phyloP scores from a whole-genome alignment of 2,888 invertebrate genomes.

The Eupithecia vulgata region DNA sequence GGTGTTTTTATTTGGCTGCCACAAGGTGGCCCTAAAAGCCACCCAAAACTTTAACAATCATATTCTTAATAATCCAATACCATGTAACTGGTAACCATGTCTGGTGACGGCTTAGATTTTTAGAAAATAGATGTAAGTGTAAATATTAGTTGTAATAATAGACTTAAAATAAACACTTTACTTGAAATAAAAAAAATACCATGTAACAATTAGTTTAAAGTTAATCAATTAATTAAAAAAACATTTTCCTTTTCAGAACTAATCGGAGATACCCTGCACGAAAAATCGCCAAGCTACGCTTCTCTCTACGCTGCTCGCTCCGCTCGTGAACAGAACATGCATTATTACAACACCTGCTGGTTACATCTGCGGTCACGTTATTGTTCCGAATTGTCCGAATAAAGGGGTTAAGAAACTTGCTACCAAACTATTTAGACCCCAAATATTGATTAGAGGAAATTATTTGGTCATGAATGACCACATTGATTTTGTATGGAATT shows the following conservation, averaged over 20 bases:
- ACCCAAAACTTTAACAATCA: too few relatives aligned
- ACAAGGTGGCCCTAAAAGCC: too few relatives aligned
- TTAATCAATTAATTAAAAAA: background rate
- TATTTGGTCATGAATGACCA: slow-evolving; percentile 15
- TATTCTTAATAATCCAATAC: too few relatives aligned
- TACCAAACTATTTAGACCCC: slow-evolving; percentile 2
- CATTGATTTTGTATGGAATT: background rate
- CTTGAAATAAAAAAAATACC: too few relatives aligned
- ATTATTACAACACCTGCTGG: slow-evolving; percentile 64
- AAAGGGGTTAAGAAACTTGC: slow-evolving; percentile 55
- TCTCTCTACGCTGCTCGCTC: slow-evolving; percentile 16
- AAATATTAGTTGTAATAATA: too few relatives aligned
- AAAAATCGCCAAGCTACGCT: slow-evolving; percentile 2
- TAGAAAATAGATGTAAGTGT: too few relatives aligned
- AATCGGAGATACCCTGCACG: background rate
- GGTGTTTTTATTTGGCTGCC: background rate
- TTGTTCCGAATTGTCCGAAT: slow-evolving; percentile 65
- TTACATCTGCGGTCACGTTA: slow-evolving; percentile 75
- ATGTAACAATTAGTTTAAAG: background rate
- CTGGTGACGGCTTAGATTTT: too few relatives aligned
- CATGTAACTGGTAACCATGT: too few relatives aligned
- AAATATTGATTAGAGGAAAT: slow-evolving; percentile 9
- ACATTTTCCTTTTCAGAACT: background rate
- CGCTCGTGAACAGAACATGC: slow-evolving; percentile 17
- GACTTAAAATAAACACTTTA: too few relatives aligned